Conservation (phyloP, 1,140 invertebrate species). For the Episyrphus balteatus region DNA sequence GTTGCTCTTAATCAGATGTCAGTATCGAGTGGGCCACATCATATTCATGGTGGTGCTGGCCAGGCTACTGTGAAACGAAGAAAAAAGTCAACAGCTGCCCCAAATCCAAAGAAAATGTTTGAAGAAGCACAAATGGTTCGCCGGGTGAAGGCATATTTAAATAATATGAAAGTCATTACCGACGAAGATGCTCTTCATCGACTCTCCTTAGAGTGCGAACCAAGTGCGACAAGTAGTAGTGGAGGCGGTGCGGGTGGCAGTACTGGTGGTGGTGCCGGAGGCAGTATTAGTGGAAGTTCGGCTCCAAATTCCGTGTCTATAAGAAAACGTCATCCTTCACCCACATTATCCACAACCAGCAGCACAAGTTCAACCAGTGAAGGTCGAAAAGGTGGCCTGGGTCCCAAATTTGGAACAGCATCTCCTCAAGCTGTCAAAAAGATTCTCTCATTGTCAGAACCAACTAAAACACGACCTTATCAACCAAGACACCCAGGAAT, state of each 20-base stretch:
- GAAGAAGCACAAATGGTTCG: conserved; percentile 97
- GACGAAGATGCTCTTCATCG: conserved; percentile 84
- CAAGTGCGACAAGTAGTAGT: conserved; percentile 45
- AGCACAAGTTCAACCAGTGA: conserved; percentile 79
- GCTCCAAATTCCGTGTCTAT: conserved; percentile 53
- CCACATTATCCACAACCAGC: conserved; percentile 78
- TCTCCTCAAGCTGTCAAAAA: conserved; percentile 93
- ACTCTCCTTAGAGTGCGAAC: conserved; percentile 84
- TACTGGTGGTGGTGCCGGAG: conserved; percentile 28
- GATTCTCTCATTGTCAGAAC: conserved; percentile 76
- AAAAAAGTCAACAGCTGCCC: conserved; percentile 81
- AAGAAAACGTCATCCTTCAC: conserved; percentile 68
- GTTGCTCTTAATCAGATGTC: conserved; percentile 80
- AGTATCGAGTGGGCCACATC: conserved; percentile 39
- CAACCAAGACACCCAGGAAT: conserved; percentile 56
- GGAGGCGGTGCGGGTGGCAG: conserved; percentile 27
- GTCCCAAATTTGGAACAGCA: conserved; percentile 73
- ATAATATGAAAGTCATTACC: conserved; percentile 72
- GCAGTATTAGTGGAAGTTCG: conserved; percentile 36
- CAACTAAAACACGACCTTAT: conserved; percentile 75
- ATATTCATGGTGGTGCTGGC: conserved; percentile 38
- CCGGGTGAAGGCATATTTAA: conserved; percentile 89
- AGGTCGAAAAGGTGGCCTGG: conserved; percentile 45
- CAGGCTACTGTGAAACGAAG: conserved; percentile 80
- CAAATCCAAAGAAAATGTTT: conserved; percentile 97